Evolutionary conservation across 1,140 invertebrate genomes (phyloP), one percentile per base, ranked within the genome.

Genomic region (Phthorimaea operculella): DNA sequence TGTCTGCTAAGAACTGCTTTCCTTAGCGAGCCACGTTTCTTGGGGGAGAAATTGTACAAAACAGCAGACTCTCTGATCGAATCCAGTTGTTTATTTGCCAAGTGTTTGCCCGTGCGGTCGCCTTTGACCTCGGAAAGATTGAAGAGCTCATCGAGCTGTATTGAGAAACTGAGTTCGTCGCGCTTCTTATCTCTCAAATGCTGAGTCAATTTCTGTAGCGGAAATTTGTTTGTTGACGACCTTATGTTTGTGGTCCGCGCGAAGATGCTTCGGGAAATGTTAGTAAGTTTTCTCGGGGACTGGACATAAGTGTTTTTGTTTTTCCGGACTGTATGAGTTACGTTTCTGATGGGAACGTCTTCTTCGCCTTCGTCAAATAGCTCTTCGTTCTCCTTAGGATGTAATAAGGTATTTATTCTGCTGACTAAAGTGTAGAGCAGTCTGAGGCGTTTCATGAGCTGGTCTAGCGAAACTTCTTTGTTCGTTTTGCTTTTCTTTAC

Each of bases 391-490:
- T 79, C 74, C 33, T 76, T 71, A 1, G 76, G 77, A 33, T 66
- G 70, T 4, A 77, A 57, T 39, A 83, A 21, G 10, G 45, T 53
- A 48, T 75, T 70, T 6, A 83, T 81, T 64, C 70, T 78, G 11
- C 69, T 74, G 4, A 85, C 58, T 21, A 86, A 55, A 7, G 76
- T 82, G 51, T 78, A 86, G 1, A 86, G 58, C 5, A 87, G 65
- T 64, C 85, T 85, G 5, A 85, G 39, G 14, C 83, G 71, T 56
- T 85, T 86, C 10, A 80, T 33, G 4, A 85, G 60, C 69, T 86
- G 72, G 21, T 70, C 70, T 9, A 72, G 49, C 6, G 73, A 59
- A 3, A 68, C 60, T 11, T 69, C 58, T 8, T 57, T 66, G 34
- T 52, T 55, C 45, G 58, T 45, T 14, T 59, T 58, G 9, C 59